Evolutionary conservation across 2,888 invertebrate genomes (phyloP).

Genomic region (Timema podura): DNA sequence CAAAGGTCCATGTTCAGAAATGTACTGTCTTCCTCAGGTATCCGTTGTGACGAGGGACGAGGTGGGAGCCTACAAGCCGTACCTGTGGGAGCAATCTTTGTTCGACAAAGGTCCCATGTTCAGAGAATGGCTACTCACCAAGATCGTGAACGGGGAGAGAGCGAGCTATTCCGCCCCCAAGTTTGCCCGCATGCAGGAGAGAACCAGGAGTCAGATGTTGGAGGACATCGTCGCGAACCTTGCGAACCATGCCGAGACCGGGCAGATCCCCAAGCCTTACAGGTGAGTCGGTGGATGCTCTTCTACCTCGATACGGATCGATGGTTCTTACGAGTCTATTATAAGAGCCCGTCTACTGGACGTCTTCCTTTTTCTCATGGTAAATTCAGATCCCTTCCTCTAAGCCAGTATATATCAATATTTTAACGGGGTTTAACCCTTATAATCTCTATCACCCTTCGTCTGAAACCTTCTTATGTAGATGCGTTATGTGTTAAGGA

Average conservation of each 20-base stretch:
- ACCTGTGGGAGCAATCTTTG: slow-evolving; percentile 91
- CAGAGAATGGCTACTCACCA: slow-evolving; percentile 89
- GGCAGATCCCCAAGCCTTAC: slow-evolving; percentile 93
- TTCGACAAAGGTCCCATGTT: slow-evolving; percentile 95
- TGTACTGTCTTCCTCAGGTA: slow-evolving; percentile 46
- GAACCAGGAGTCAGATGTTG: slow-evolving; percentile 89
- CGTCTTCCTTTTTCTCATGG: too few species aligned
- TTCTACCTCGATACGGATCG: too few species aligned
- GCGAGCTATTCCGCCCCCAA: slow-evolving; percentile 93
- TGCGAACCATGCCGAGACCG: slow-evolving; percentile 91
- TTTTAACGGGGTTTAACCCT: too few species aligned
- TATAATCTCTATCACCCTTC: too few species aligned
- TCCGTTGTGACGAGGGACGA: slow-evolving; percentile 91
- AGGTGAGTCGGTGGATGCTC: slow-evolving; percentile 55
- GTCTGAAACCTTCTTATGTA: too few species aligned
- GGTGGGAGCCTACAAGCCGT: slow-evolving; percentile 93
- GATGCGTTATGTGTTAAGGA: too few species aligned
- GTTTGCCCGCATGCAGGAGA: slow-evolving; percentile 91
- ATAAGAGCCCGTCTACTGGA: too few species aligned
- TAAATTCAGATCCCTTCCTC: too few species aligned
- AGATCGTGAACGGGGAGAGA: slow-evolving; percentile 89
- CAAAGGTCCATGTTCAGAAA: slow-evolving; percentile 41
- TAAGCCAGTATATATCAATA: too few species aligned
- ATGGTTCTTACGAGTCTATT: too few species aligned
- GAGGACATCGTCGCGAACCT: slow-evolving; percentile 92